These are phyloP conservation scores for Rhorus exstirpatorius DNA, from an alignment of 2,888 invertebrate genomes.

Conservation along the genomic window DNA sequence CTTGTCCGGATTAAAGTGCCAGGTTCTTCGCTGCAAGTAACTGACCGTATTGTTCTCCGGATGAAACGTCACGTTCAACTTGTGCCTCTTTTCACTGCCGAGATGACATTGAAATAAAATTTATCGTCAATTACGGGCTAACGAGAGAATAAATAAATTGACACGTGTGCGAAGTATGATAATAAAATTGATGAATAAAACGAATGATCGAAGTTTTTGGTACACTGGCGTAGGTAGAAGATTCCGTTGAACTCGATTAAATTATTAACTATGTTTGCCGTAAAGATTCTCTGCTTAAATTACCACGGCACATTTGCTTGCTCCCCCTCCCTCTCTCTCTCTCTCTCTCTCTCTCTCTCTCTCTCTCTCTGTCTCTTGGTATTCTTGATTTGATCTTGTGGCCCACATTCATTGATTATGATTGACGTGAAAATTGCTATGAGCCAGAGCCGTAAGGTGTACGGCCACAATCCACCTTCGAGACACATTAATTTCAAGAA, in stretches of 20 bases:
- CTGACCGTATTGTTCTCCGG: constrained; percentile 91
- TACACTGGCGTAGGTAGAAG: constrained; percentile 35
- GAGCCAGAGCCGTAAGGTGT: constrained; percentile 57
- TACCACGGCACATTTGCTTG: constrained; percentile 10
- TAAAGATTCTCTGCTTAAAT: constrained; percentile 14
- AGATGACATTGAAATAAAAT: constrained; percentile 35
- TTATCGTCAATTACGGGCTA: not conserved
- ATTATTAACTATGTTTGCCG: constrained; percentile 34
- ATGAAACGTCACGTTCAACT: constrained; percentile 92
- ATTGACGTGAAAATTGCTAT: constrained; percentile 81
- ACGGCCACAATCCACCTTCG: constrained; percentile 25
- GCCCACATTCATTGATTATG: constrained; percentile 79
- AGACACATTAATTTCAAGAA: not conserved
- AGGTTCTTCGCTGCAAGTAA: constrained; percentile 90
- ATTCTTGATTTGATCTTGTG: constrained; percentile 72
- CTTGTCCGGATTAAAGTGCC: constrained; percentile 90
- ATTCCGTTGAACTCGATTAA: constrained; percentile 49
- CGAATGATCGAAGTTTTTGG: constrained; percentile 21
- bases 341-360: not conserved
- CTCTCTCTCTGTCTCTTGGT: not conserved
- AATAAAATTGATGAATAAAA: not conserved
- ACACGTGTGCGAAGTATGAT: not conserved
- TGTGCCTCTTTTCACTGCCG: constrained; percentile 90
- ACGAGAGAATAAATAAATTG: not conserved
- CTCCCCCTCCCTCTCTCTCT: not conserved